These are phyloP conservation scores for Chaitophorus viminalis DNA, from an alignment of 2,888 invertebrate species.

Conservation along the genomic window DNA sequence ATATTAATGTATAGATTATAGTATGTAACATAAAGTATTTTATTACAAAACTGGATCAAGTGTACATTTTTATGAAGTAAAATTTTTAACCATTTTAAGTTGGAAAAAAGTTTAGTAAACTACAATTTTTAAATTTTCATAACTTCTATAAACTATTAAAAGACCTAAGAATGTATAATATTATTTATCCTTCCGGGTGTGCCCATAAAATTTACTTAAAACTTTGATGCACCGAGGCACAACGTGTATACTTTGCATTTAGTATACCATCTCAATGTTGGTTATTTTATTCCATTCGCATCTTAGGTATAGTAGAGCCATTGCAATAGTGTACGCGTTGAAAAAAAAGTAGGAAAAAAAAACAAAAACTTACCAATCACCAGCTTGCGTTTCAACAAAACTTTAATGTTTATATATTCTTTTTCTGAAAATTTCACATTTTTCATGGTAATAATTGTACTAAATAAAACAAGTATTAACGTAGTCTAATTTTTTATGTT, in stretches of 20 bases:
- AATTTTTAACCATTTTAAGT: not conserved
- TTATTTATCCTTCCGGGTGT: not conserved
- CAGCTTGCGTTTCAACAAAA: not conserved
- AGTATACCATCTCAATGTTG: not conserved
- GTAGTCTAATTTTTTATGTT: not conserved
- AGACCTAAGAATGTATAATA: not conserved
- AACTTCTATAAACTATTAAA: not conserved
- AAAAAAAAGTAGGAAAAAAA: not conserved
- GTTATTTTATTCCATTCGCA: constrained; percentile 29
- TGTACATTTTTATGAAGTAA: not conserved
- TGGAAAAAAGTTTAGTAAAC: not conserved
- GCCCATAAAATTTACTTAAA: constrained; percentile 27
- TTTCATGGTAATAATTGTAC: not conserved
- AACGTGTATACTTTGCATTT: constrained; percentile 8
- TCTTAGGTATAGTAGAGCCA: too few relatives aligned
- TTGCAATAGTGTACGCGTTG: not conserved
- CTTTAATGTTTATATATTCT: not conserved
- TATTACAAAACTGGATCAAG: not conserved
- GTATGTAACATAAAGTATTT: too few relatives aligned
- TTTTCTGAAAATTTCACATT: not conserved
- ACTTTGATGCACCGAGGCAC: not conserved
- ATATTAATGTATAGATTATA: too few relatives aligned
- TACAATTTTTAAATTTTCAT: constrained; percentile 15
- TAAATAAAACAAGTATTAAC: too few relatives aligned
- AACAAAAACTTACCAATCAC: not conserved